Conservation (phyloP, 2,113 vertebrate species). For the Natator depressus region DNA sequence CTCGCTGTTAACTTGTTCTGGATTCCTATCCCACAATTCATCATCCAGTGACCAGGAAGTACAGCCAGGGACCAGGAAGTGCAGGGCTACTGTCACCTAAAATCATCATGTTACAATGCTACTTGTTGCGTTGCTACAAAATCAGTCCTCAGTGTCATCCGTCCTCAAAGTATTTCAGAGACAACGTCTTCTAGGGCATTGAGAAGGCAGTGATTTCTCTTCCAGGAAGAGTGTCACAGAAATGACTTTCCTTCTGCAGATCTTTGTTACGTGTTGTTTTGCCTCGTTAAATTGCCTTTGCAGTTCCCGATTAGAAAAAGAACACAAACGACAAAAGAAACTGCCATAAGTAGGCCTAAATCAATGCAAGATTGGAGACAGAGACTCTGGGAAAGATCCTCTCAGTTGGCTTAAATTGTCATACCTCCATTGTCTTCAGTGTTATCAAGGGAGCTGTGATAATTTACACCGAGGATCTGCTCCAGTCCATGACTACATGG, state of each 20-base stretch:
- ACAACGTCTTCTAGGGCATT: rapidly evolving
- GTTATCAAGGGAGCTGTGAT: background rate
- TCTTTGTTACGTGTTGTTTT: background rate
- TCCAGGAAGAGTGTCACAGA: background rate
- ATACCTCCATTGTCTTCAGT: background rate
- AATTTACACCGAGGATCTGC: no score
- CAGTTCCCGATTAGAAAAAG: background rate
- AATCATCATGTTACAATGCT: background rate
- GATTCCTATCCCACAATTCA: background rate
- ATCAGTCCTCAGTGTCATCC: no score
- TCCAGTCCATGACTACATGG: background rate
- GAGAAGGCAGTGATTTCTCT: background rate
- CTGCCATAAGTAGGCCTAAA: background rate
- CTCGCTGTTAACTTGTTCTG: background rate
- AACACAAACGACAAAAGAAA: background rate
- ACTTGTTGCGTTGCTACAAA: no score
- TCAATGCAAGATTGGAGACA: background rate
- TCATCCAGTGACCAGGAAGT: background rate
- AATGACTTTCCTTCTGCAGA: background rate
- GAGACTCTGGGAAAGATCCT: no score
- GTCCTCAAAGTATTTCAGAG: background rate
- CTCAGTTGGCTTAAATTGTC: background rate
- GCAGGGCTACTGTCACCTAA: background rate
- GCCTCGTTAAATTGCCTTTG: rapidly evolving
- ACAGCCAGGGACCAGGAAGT: background rate